Base-by-base conservation (phyloP, 1,140 invertebrate species). In the Heliothis virescens region DNA sequence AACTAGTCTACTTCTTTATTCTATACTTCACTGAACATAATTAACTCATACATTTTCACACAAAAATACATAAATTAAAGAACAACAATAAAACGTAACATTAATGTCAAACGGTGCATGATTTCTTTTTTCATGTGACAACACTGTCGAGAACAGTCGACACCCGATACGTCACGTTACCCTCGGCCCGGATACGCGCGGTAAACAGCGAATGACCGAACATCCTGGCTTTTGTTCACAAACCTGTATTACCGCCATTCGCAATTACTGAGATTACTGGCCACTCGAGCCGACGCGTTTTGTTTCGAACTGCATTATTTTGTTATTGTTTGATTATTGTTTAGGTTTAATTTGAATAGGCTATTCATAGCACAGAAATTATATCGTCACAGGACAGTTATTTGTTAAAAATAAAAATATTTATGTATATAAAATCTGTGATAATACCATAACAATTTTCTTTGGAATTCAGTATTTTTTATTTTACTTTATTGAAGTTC, bases 171-270 rank as follows among this genome's bases (percentile, higher is more conserved):
- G 47, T 53, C 41, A 12, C 9, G 67, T 71, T 41, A 52, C 60
- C 82, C 76, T 69, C 65, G 79, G 47, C 60, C 82, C 82, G 82
- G 82, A 83, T 83, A 83, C 75, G 71, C 82, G 77, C 72, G 79
- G 82, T 81, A 81, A 84, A 75, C 78, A 77, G 79, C 63, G 62
- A 78, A 41, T 52, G 59, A 15, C 67, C 85, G 81, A 83, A 86
- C 89, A 90, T 91, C 88, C 89, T 90, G 89, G 75, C 81, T 86
- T 89, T 91, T 90, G 89, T 91, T 86, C 69, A 55, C 50, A 86
- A 84, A 77, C 82, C 80, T 83, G 84, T 71, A 65, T 79, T 59
- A 71, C 62, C 48, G 62, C 26, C 50, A 77, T 55, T 59, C 53
- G 48, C 52, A 55, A 53, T 71, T 71, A 53, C 67, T 53, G 52